Evolutionary conservation across 37 sponge, comb jelly and placozoan genomes (phyloP).

Genomic region (Eunapius fragilis): DNA sequence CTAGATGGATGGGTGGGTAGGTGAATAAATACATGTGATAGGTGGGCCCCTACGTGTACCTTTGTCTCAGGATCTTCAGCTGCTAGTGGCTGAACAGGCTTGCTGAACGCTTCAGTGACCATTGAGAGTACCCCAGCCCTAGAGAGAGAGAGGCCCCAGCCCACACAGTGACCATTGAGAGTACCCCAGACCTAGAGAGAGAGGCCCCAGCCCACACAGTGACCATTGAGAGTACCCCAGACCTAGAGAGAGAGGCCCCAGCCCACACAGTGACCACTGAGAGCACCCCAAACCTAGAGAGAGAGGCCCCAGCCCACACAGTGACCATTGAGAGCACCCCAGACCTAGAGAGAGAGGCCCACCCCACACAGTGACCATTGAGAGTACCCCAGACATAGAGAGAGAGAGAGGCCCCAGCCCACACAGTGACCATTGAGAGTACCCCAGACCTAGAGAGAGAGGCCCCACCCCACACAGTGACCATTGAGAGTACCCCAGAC

Average conservation of each 20-base stretch:
- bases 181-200: neutral
- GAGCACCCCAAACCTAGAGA: neutral
- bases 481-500: too few species aligned
- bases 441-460: neutral
- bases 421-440: neutral
- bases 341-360: neutral
- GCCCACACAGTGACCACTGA: constrained; percentile 2
- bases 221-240: neutral
- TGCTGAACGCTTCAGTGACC: constrained; percentile 1
- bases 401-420: too few species aligned
- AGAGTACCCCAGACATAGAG: neutral
- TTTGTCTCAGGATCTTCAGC: constrained; percentile 8
- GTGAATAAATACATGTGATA: too few species aligned
- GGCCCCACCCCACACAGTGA: too few species aligned
- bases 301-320: too few species aligned
- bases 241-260: too few species aligned
- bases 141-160: neutral
- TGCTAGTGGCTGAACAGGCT: constrained; percentile 28
- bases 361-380: constrained; percentile 1
- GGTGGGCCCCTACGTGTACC: too few species aligned
- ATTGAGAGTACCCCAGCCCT: constrained; percentile 10
- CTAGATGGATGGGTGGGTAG: too few species aligned
- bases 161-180: neutral
- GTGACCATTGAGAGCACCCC: neutral
- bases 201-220: too few species aligned